Conservation (phyloP, 2,113 vertebrate genomes). For the Murina feae region DNA sequence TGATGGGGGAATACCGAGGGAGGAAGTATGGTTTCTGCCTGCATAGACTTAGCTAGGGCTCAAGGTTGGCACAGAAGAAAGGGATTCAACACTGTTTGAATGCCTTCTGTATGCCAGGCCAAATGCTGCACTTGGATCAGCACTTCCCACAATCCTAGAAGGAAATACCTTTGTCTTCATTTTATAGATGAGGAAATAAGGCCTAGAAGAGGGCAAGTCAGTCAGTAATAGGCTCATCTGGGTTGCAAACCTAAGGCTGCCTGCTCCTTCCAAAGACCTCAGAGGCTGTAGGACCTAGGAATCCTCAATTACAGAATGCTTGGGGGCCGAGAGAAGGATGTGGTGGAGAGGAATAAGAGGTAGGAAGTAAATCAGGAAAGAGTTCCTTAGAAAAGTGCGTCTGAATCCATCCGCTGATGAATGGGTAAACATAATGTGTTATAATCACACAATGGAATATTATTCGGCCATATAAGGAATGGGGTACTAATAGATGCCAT, state of each 20-base stretch:
- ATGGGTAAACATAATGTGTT: background rate
- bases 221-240: background rate
- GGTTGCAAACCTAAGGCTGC: background rate
- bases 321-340: background rate
- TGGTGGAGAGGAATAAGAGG: background rate
- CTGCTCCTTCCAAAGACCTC: background rate
- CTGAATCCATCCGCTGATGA: background rate
- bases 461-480: background rate
- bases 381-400: background rate
- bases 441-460: background rate
- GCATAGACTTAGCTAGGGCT: background rate
- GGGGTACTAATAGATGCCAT: background rate
- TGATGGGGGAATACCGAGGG: background rate
- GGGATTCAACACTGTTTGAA: background rate
- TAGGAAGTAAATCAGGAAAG: background rate
- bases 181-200: background rate
- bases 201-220: background rate
- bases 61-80: background rate
- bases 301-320: background rate
- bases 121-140: background rate
- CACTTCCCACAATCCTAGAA: background rate
- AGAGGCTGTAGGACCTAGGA: background rate
- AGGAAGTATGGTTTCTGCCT: background rate
- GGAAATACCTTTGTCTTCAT: background rate
- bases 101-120: background rate